Evolutionary conservation across 1,140 invertebrate genomes (phyloP), one percentile per base, ranked within the genome.

Genomic region (Achroia grisella): DNA sequence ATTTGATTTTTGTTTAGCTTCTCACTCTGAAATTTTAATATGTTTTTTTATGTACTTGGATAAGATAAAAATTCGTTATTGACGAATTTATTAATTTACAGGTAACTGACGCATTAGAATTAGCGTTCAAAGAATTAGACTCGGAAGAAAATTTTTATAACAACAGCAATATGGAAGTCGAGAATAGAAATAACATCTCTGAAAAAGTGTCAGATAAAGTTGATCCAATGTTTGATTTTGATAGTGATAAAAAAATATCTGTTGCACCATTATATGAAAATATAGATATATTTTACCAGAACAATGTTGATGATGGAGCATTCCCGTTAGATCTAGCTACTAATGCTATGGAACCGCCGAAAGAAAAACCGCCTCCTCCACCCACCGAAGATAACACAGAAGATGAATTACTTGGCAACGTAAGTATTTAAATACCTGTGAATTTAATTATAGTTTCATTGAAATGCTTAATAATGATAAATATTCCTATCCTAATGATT

Each of bases 321-420:
- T 87, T 87, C 48, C 75, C 86, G 33, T 52, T 87, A 40, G 86
- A 86, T 48, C 45, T 89, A 43, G 88, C 90, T 10, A 86, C 89
- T 8, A 89, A 88, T 44, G 89, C 86, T 39, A 65, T 93, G 53
- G 91, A 94, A 71, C 94, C 94, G 3, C 94, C 94, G 0, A 95
- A 94, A 65, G 93, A 93, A 65, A 95, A 95, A 75, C 94, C 94
- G 34, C 94, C 94, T 10, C 94, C 94, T n/a, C 93, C 93, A 11
- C 93, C 94, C 0, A 87, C 89, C 0, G 91, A 92, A 28, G 85
- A 86, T 49, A 72, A 67, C 36, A 62, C 33, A 4, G 79, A 78
- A 8, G 80, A 84, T 55, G 81, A 85, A 64, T 56, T 84, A 30
- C 69, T 85, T 41, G 81, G 81, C 43, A 82, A 82, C 63, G 81